phyloP scores from a whole-genome alignment of 2,113 vertebrate genomes.

The Empidonax traillii region DNA sequence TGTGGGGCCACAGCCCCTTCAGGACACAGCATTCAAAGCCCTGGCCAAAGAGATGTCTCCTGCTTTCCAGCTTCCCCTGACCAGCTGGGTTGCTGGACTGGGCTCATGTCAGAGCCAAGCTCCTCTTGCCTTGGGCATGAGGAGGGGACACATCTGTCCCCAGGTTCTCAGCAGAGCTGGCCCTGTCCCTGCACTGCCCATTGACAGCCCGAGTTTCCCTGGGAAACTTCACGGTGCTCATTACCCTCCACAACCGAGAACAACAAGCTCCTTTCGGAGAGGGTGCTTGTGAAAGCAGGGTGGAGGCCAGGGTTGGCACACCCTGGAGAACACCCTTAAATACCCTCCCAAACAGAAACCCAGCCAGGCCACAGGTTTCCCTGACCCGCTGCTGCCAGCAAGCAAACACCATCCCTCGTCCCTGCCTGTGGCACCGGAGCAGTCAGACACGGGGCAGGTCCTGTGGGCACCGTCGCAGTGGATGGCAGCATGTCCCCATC shows the following conservation, averaged over 20 bases:
- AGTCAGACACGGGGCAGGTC: fast-evolving
- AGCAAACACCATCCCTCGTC: neutral
- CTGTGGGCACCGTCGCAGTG: fast-evolving
- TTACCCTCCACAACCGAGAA: neutral
- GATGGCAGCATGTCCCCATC: neutral
- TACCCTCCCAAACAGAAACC: constrained; percentile 66
- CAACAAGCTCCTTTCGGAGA: constrained; percentile 38
- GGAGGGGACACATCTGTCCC: fast-evolving
- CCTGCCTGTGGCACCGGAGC: neutral
- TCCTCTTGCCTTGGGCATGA: neutral
- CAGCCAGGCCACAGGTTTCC: neutral
- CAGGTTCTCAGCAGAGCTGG: neutral
- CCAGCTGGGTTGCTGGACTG: neutral
- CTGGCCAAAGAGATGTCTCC: neutral
- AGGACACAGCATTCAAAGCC: neutral
- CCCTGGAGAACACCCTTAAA: constrained; percentile 55
- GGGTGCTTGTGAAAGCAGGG: constrained; percentile 49
- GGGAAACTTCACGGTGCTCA: neutral
- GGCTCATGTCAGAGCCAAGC: neutral
- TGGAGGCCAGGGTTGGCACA: constrained; percentile 47
- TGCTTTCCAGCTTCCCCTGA: fast-evolving
- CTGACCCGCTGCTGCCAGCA: fast-evolving
- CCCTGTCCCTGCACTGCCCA: neutral
- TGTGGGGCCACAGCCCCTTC: fast-evolving
- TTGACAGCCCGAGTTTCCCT: fast-evolving